Evolutionary conservation across 2,797 vertebrate species (phyloP).

Genomic region (Chaetodon trifasciatus): DNA sequence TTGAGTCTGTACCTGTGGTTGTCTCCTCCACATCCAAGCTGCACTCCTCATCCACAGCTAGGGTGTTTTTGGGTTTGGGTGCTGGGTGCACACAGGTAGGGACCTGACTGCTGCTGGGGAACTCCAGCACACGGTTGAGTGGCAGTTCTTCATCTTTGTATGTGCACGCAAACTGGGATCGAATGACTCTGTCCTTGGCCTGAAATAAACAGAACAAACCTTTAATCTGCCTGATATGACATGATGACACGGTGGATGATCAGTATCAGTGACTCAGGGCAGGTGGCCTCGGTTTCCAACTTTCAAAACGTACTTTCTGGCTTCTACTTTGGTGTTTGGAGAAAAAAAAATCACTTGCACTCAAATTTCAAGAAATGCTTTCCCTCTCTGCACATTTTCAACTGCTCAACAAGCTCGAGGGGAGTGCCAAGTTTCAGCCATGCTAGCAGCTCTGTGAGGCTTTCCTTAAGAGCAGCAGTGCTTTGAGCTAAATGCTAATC

Average conservation of each 20-base stretch:
- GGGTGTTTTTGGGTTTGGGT: slow-evolving; percentile 65
- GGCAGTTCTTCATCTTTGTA: slow-evolving; percentile 88
- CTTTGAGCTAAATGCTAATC: neutral
- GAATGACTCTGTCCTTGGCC: slow-evolving; percentile 85
- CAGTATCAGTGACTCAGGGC: slow-evolving; percentile 8
- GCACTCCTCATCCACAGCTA: slow-evolving; percentile 19
- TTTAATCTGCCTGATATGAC: slow-evolving; percentile 15
- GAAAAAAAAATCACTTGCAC: slow-evolving; percentile 1
- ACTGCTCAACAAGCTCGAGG: neutral
- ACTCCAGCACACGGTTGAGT: slow-evolving; percentile 80
- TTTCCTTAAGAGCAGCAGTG: neutral
- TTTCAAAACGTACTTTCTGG: neutral
- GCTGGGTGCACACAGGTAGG: slow-evolving; percentile 79
- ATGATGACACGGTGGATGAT: slow-evolving; percentile 8
- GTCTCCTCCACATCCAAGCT: slow-evolving; percentile 23
- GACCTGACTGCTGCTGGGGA: slow-evolving; percentile 79
- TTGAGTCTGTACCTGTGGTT: slow-evolving; percentile 62
- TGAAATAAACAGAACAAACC: slow-evolving; percentile 64
- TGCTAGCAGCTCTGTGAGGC: neutral
- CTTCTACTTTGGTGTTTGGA: slow-evolving; percentile 14
- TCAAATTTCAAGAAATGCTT: slow-evolving; percentile 11
- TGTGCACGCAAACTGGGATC: slow-evolving; percentile 96
- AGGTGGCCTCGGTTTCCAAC: neutral
- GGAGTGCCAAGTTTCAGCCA: neutral
- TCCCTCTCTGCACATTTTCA: slow-evolving; percentile 26